A percentile compares a stretch with the other conserved stretches of the same genome.
Conservation (phyloP, 1,140 invertebrate genomes). For the Aphelenchoides besseyi region DNA sequence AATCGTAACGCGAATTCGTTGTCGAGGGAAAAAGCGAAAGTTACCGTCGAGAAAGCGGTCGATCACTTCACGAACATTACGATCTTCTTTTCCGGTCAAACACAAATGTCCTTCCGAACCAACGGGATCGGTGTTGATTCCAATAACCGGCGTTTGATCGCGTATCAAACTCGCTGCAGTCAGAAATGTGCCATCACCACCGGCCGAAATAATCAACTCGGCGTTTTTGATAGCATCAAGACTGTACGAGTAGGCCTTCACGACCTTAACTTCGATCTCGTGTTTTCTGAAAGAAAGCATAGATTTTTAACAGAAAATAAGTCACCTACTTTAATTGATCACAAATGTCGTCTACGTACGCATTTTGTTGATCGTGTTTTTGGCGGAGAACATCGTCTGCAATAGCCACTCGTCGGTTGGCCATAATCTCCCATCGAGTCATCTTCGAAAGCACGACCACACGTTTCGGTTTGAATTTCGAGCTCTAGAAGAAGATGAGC, state of each 20-base stretch:
- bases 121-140: slow-evolving; percentile 93
- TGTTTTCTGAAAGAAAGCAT: slow-evolving; percentile 40
- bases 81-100: slow-evolving; percentile 74
- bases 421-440: slow-evolving; percentile 17
- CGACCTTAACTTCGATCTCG: slow-evolving; percentile 50
- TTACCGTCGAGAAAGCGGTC: slow-evolving; percentile 71
- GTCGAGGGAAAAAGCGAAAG: slow-evolving; percentile 76
- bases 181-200: slow-evolving; percentile 96
- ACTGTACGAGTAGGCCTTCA: slow-evolving; percentile 45
- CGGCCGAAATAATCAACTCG: slow-evolving; percentile 87
- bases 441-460: slow-evolving; percentile 18
- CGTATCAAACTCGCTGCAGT: slow-evolving; percentile 81
- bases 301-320: background rate
- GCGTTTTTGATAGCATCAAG: slow-evolving; percentile 79
- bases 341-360: slow-evolving; percentile 40
- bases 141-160: slow-evolving; percentile 81
- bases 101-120: slow-evolving; percentile 86
- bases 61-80: slow-evolving; percentile 72
- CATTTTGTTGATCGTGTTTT: slow-evolving; percentile 44
- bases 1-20: slow-evolving; percentile 80
- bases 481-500: background rate
- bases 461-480: slow-evolving; percentile 1
- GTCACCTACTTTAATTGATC: slow-evolving; percentile 42
- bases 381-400: slow-evolving; percentile 33
- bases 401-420: background rate